phyloP scores from a whole-genome alignment of 2,888 invertebrate genomes.

The Erynnis tages region DNA sequence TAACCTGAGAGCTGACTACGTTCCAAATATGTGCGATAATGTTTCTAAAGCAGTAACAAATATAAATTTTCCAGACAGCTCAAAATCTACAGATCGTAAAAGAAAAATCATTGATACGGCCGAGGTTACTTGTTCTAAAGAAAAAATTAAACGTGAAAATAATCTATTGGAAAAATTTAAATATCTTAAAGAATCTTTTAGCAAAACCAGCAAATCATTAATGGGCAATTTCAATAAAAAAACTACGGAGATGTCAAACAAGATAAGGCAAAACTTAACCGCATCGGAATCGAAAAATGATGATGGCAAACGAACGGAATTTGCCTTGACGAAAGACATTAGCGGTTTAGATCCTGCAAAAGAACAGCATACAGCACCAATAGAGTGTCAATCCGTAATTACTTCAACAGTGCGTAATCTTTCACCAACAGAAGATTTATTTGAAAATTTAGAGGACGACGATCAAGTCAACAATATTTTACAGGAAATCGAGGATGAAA shows the following conservation, averaged over 20 bases:
- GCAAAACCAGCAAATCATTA: slow-evolving; percentile 45
- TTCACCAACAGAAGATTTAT: neutral
- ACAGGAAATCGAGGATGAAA: slow-evolving; percentile 64
- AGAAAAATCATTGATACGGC: slow-evolving; percentile 47
- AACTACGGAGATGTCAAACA: slow-evolving; percentile 38
- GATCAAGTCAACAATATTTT: slow-evolving; percentile 54
- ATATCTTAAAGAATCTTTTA: slow-evolving; percentile 54
- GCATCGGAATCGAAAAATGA: slow-evolving; percentile 13
- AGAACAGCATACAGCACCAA: neutral
- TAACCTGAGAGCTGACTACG: neutral
- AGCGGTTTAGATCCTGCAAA: slow-evolving; percentile 4
- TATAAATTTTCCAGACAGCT: slow-evolving; percentile 27
- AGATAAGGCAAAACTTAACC: slow-evolving; percentile 36
- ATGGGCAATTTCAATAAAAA: slow-evolving; percentile 42
- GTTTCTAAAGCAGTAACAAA: slow-evolving; percentile 4
- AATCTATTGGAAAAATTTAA: slow-evolving; percentile 54
- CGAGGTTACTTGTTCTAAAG: slow-evolving; percentile 46
- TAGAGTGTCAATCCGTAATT: neutral
- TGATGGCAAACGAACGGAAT: slow-evolving; percentile 17
- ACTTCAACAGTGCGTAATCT: neutral
- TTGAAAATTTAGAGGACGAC: slow-evolving; percentile 46
- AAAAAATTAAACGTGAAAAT: slow-evolving; percentile 63
- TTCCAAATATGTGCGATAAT: neutral
- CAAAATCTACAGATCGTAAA: slow-evolving; percentile 52
- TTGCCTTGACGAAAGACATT: slow-evolving; percentile 28